Conservation (phyloP, 2,797 vertebrate genomes). For the Tadarida brasiliensis region DNA sequence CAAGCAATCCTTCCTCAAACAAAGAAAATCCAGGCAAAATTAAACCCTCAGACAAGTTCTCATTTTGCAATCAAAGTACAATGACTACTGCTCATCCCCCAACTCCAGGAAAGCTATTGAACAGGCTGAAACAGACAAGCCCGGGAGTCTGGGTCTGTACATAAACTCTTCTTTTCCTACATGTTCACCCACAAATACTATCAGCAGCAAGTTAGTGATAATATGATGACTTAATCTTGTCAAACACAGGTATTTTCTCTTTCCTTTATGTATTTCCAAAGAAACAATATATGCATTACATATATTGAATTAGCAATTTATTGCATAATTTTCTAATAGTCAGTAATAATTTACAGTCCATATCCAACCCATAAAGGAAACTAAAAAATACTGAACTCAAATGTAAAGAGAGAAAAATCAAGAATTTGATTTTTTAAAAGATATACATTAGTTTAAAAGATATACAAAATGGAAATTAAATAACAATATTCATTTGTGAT, state of each 20-base stretch:
- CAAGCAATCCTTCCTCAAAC: background rate
- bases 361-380: background rate
- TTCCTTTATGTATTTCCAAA: conserved; percentile 1
- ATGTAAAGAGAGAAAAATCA: conserved; percentile 29
- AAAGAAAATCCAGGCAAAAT: conserved; percentile 35
- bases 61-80: background rate
- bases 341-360: background rate
- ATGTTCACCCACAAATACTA: background rate
- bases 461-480: conserved; percentile 42
- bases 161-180: conserved; percentile 18
- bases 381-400: background rate
- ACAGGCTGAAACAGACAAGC: background rate
- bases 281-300: background rate
- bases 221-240: conserved; percentile 13
- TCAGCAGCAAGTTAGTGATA: background rate
- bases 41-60: background rate
- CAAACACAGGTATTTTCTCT: conserved; percentile 22
- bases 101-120: background rate
- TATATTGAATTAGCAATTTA: background rate
- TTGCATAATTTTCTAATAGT: conserved; percentile 30
- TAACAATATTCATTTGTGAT: background rate
- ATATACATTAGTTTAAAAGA: background rate
- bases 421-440: conserved; percentile 27
- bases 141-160: background rate
- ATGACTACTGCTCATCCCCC: background rate